A percentile compares a stretch with the other conserved stretches of the same genome.
These are phyloP conservation scores for Napeogenes sylphis DNA, from an alignment of 2,888 invertebrate genomes.

Conservation along the genomic window DNA sequence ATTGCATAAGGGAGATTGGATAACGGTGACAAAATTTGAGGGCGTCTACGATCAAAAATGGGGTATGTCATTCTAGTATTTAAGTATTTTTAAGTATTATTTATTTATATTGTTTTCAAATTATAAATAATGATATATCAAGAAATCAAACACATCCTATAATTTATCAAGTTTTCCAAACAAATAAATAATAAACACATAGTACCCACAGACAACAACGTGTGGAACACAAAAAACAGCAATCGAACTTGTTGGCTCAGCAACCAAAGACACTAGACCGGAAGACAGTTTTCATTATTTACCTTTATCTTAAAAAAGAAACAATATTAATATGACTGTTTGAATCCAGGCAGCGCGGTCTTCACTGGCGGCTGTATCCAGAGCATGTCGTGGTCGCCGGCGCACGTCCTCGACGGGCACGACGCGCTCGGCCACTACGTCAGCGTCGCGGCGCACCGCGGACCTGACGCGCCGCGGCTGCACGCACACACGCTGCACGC, in stretches of 20 bases:
- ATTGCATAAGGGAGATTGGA: constrained; percentile 36
- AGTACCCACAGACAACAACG: no score
- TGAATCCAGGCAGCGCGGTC: constrained; percentile 36
- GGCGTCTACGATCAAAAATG: constrained; percentile 17
- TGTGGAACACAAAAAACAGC: no score
- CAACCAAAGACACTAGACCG: no score
- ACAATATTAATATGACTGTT: constrained; percentile 31
- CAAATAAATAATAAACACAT: no score
- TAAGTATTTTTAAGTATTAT: neutral
- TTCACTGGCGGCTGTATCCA: constrained; percentile 79
- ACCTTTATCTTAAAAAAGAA: constrained; percentile 1
- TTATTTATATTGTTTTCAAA: no score
- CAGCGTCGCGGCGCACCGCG: constrained; percentile 75
- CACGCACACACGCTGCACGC: neutral
- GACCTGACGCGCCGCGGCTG: constrained; percentile 70
- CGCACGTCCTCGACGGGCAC: constrained; percentile 24
- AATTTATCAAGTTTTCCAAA: no score
- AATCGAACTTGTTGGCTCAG: no score
- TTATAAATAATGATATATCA: no score
- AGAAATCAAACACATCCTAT: no score
- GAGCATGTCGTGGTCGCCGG: constrained; percentile 75
- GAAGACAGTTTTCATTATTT: no score
- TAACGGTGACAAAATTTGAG: constrained; percentile 41
- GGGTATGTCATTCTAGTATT: neutral
- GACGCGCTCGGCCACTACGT: constrained; percentile 65